These are phyloP conservation scores for Drepana arcuata DNA, from an alignment of 1,140 invertebrate genomes.

Conservation along the genomic window DNA sequence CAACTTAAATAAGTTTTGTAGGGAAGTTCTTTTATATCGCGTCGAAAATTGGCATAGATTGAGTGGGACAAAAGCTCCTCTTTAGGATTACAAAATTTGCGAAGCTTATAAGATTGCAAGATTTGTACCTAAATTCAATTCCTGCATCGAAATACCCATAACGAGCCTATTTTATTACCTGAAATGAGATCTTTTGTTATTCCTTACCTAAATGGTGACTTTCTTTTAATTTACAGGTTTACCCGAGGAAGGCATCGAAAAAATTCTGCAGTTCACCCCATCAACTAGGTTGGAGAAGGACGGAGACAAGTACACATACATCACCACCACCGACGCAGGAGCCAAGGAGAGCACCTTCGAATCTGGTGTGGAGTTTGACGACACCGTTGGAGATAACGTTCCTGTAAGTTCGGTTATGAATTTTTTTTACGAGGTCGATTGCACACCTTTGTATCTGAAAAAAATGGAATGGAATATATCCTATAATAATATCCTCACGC, in stretches of 20 bases:
- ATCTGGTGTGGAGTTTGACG: constrained; percentile 13
- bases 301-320: constrained; percentile 9
- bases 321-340: not conserved
- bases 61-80: no score
- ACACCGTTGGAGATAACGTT: constrained; percentile 2
- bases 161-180: not conserved
- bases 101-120: not conserved
- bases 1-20: no score
- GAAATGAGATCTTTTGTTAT: not conserved
- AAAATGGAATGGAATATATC: no score
- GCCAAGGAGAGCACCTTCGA: constrained; percentile 6
- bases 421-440: no score
- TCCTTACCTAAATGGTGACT: not conserved
- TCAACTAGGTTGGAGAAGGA: constrained; percentile 4
- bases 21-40: no score
- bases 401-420: constrained; percentile 2
- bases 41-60: no score
- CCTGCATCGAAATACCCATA: no score
- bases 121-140: no score
- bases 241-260: constrained; percentile 3
- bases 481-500: no score
- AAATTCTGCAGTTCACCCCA: constrained; percentile 1
- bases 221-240: constrained; percentile 1
- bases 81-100: not conserved
- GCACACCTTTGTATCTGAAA: no score